A percentile compares a stretch with the other conserved stretches of the same genome.
phyloP scores from a whole-genome alignment of 2,888 invertebrate genomes.

The Thymelicus acteon region DNA sequence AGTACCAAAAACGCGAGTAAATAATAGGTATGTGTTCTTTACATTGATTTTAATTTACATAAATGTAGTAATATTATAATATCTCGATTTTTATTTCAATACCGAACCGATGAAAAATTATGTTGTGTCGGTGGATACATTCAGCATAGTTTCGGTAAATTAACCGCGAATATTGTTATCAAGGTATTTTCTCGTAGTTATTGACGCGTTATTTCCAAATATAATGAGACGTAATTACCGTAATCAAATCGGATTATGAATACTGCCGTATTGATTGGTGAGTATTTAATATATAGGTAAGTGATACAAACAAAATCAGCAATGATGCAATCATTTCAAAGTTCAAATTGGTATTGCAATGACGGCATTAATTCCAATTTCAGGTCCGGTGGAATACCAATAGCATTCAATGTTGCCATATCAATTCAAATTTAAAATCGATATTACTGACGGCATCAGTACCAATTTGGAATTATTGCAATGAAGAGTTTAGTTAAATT shows the following conservation, averaged over 20 bases:
- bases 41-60: too few species aligned
- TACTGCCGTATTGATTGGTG: not conserved
- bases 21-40: too few species aligned
- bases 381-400: not conserved
- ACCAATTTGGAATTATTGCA: slow-evolving; percentile 16
- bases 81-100: too few species aligned
- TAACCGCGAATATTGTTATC: too few species aligned
- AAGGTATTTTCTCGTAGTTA: too few species aligned
- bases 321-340: slow-evolving; percentile 6
- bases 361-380: slow-evolving; percentile 15
- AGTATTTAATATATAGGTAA: not conserved
- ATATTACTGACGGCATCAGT: slow-evolving; percentile 8
- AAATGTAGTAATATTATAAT: too few species aligned
- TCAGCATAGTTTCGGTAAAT: too few species aligned
- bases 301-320: not conserved
- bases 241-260: not conserved
- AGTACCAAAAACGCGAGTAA: too few species aligned
- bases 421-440: slow-evolving; percentile 14
- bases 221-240: too few species aligned
- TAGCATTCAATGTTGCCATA: slow-evolving; percentile 10
- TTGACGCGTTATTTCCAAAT: too few species aligned
- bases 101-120: too few species aligned
- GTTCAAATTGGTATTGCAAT: slow-evolving; percentile 5
- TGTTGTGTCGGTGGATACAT: too few species aligned
- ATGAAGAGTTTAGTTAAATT: slow-evolving; percentile 16